Conservation (phyloP, 2,797 vertebrate species). For the Catharus ustulatus region DNA sequence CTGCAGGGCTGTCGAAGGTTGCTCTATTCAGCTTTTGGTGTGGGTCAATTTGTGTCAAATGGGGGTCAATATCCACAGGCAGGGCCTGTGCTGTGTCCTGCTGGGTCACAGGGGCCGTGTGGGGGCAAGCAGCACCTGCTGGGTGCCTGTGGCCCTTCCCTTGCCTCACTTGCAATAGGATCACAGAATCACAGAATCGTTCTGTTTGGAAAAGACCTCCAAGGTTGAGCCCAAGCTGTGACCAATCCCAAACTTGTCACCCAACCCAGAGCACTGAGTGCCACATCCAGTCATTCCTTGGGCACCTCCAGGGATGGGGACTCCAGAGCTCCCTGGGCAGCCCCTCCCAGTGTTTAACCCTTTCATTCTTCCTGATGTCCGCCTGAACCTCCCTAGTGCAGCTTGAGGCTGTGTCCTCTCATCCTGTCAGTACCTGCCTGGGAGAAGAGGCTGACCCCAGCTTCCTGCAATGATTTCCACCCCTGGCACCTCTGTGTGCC, state of each 20-base stretch:
- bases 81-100: background rate
- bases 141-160: background rate
- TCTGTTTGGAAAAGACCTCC: background rate
- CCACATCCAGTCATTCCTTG: background rate
- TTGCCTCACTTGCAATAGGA: background rate
- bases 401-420: background rate
- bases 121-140: background rate
- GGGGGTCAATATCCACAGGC: background rate
- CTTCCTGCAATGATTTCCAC: accelerated
- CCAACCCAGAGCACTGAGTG: background rate
- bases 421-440: background rate
- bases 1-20: background rate
- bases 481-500: background rate
- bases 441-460: background rate
- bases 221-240: accelerated
- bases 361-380: background rate
- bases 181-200: background rate
- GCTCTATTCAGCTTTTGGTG: background rate
- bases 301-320: too few relatives aligned
- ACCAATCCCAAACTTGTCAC: accelerated
- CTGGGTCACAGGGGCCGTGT: accelerated
- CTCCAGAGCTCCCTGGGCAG: background rate
- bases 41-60: background rate
- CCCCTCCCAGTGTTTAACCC: background rate
- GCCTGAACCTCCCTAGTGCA: background rate